A percentile compares a stretch with the other conserved stretches of the same genome.
Conservation (phyloP, 1,140 invertebrate species). For the Chrysomallon squamiferum region DNA sequence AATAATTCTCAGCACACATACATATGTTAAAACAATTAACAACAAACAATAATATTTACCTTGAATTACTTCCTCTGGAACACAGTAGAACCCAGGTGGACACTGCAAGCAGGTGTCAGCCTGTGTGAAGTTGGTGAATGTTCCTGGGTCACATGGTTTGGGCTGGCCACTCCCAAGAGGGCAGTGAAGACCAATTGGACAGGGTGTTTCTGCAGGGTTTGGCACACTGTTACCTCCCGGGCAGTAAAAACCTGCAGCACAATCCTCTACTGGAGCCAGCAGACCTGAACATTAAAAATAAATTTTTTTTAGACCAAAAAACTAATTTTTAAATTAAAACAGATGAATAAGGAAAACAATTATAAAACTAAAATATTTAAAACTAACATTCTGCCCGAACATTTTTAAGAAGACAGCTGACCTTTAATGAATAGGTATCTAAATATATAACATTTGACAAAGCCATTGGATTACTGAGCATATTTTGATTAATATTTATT, state of each 20-base stretch:
- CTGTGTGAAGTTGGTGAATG: constrained; percentile 51
- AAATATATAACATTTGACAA: no score
- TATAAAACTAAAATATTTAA: no score
- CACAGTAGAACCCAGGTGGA: constrained; percentile 57
- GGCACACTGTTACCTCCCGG: constrained; percentile 47
- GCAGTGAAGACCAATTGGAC: constrained; percentile 57
- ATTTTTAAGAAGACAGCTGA: no score
- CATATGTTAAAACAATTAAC: no score
- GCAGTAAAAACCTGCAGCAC: constrained; percentile 57
- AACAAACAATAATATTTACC: no score
- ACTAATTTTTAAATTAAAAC: no score
- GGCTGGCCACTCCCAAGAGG: constrained; percentile 44
- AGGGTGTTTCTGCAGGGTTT: constrained; percentile 46
- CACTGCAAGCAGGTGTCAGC: constrained; percentile 41
- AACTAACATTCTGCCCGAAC: no score
- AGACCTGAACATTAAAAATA: constrained; percentile 38
- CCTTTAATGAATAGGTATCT: no score
- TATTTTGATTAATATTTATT: no score
- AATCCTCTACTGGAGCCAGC: constrained; percentile 38
- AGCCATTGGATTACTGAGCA: no score
- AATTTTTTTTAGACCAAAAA: neutral
- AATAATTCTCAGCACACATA: no score
- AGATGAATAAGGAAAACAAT: no score
- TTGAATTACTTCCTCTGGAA: constrained; percentile 55
- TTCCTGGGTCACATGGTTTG: constrained; percentile 50